phyloP scores from a whole-genome alignment of 2,113 vertebrate species.

The Epinephelus moara region DNA sequence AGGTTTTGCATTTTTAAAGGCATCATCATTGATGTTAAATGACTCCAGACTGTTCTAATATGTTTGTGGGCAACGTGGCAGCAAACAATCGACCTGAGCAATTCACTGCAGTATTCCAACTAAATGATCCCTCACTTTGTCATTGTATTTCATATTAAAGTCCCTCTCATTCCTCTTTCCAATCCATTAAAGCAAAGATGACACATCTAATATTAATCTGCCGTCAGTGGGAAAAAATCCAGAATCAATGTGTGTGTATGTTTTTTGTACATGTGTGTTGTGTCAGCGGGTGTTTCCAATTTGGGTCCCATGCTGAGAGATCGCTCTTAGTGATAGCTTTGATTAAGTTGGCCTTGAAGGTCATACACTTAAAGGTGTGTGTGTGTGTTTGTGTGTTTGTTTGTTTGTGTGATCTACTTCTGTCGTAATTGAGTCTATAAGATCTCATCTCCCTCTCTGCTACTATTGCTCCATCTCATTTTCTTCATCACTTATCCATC shows the following conservation, averaged over 20 bases:
- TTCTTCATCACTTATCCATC: neutral
- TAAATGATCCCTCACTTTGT: neutral
- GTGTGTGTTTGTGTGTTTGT: constrained; percentile 7
- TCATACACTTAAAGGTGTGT: neutral
- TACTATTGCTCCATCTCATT: constrained; percentile 2
- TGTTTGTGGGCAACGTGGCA: neutral
- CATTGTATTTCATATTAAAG: neutral
- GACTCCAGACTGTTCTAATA: neutral
- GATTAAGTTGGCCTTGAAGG: constrained; percentile 52
- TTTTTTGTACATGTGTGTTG: neutral
- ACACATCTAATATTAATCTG: constrained; percentile 8
- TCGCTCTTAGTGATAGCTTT: constrained; percentile 15
- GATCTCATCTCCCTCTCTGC: constrained; percentile 18
- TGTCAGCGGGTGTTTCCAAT: constrained; percentile 8
- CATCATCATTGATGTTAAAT: neutral
- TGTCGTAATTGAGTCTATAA: constrained; percentile 8
- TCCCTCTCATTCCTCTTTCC: neutral
- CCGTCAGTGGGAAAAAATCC: neutral
- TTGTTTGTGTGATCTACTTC: neutral
- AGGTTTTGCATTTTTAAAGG: neutral
- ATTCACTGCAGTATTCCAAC: neutral
- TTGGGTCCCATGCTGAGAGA: constrained; percentile 3
- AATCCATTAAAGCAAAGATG: constrained; percentile 11
- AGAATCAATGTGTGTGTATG: neutral
- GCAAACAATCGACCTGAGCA: neutral